Conservation (phyloP, 2,888 invertebrate genomes). For the Drosophila setosimentum region DNA sequence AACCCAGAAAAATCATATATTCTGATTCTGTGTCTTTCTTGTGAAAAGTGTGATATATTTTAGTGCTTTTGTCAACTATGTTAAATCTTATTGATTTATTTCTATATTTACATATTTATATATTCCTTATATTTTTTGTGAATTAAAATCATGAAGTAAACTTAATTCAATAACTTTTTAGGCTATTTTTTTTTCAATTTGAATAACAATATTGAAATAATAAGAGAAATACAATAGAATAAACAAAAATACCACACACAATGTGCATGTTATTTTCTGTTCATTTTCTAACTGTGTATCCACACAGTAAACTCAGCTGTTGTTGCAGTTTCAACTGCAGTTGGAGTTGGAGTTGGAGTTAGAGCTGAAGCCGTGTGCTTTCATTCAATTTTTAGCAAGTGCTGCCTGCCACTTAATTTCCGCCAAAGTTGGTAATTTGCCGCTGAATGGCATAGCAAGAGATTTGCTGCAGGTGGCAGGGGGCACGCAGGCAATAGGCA, state of each 20-base stretch:
- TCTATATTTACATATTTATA: no score
- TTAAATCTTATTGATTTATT: no score
- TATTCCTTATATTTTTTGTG: no score
- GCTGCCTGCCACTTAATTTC: conserved; percentile 73
- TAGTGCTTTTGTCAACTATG: neutral
- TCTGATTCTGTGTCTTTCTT: neutral
- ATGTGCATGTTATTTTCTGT: no score
- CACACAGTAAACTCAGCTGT: conserved; percentile 6
- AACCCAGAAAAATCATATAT: neutral
- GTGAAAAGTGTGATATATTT: neutral
- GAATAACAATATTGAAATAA: no score
- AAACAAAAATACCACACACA: neutral
- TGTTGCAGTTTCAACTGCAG: neutral
- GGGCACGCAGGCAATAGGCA: neutral
- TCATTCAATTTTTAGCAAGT: conserved; percentile 65
- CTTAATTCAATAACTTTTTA: no score
- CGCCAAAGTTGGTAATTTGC: conserved; percentile 75
- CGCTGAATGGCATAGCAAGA: conserved; percentile 34
- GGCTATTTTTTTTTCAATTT: no score
- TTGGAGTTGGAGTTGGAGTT: conserved; percentile 10
- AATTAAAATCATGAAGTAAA: no score
- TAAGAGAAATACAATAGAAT: neutral
- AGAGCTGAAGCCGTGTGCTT: conserved; percentile 29
- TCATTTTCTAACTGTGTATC: neutral
- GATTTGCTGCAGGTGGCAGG: neutral